Base-by-base conservation (phyloP, 2,113 vertebrate species). In the Stigmatopora argus region DNA sequence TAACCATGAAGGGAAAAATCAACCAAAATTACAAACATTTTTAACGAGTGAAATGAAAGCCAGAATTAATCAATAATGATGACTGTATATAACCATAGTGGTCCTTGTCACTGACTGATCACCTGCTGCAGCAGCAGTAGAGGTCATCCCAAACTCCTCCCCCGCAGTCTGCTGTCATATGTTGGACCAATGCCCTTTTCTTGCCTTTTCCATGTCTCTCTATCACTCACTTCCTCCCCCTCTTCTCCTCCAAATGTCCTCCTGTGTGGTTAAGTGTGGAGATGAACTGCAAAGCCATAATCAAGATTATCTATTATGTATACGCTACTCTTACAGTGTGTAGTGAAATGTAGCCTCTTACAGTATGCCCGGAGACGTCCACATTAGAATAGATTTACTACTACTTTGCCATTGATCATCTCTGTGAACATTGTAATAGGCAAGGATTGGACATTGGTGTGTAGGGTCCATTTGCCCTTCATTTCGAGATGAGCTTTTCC, bases 61-160 rank as follows among this genome's bases (percentile, higher is more conserved):
- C 11, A 23, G 47, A 10, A 21, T 12, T 53, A 15, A 21, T 45
- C 57, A 4, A 8, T 19, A 19, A 41, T 19, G 12, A 11, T n/a
- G 59, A 45, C 2, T 1, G 49, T 26, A 31, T 18, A 44, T 53
- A 38, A 35, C 14, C 57, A 57, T 56, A 26, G 26, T 66, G 44
- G 34, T 55, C 51, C 55, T 66, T 62, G 26, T 66, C 7, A 35
- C 55, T 70, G 64, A 56, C 47, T 44, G 55, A 71, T 79, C 73
- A 80, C 83, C 78, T 83, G 79, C 78, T 74, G 85, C 72, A 77
- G 74, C 76, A 64, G 62, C 67, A 61, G 70, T 66, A 75, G 75
- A 87, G 85, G 87, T 84, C 72, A 75, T 66, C 38, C 56, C 62
- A 79, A 78, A 79, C 78, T 79, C 77, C 77, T 78, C 74, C 79